Base-by-base conservation (phyloP, 2,797 vertebrate species). In the Triplophysa bombifrons region DNA sequence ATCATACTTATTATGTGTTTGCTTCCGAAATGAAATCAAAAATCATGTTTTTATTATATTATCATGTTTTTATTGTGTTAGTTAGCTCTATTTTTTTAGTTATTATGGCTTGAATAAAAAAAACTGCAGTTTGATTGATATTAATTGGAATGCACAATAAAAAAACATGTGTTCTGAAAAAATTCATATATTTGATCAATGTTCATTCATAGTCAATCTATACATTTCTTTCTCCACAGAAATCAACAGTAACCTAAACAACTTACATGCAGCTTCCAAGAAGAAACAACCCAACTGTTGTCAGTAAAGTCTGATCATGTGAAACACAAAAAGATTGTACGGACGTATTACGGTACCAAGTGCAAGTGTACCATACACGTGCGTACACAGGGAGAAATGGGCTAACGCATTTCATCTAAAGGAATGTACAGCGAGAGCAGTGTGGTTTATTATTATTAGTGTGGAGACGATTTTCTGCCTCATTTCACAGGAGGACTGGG, bases 271-370 rank as follows among this genome's bases (percentile, higher is more conserved):
- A 66, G 88, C 91, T 0, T 89, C 94, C 0, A 95, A 93, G 90
- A 97, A 95, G 91, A 97, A 95, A 78, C 94, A 94, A 82, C 64
- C 91, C 0, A 93, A 91, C 60, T 99, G 98, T 87, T 99, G 97
- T 87, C 93, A 94, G 80, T 95, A 86, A 96, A 20, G 78, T 75
- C 10, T 25, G 14, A 3, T 6, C 13, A 19, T 75, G 13, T 38
- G 3, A 80, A 74, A 71, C 41, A 16, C 38, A 53, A 22, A 22
- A 41, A 19, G 27, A 72, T 82, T 86, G 78, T 74, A 78, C 84
- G 55, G 51, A 72, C 6, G 17, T 8, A 55, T 70, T 14, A 82
- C 22, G 11, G 74, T 76, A 87, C 84, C 83, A 83, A 84, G 77
- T 16, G 5, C 27, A 50, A 55, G 61, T 19, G 22, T 70, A 81